phyloP scores from a whole-genome alignment of 2,113 vertebrate genomes.

The Periophthalmus modestus region DNA sequence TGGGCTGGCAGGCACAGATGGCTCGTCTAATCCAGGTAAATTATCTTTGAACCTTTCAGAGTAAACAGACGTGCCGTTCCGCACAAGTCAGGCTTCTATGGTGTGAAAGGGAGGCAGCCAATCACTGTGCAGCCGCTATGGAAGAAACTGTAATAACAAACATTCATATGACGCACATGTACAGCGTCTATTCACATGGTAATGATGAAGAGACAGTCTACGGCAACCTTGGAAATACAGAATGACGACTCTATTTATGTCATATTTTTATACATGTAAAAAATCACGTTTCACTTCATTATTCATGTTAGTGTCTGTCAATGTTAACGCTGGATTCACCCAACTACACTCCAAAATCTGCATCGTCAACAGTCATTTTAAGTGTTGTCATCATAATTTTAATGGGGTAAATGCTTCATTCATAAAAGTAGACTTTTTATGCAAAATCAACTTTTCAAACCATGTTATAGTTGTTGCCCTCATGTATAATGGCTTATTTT shows the following conservation, averaged over 20 bases:
- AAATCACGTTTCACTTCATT: not conserved
- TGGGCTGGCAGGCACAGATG: constrained; percentile 75
- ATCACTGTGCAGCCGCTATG: constrained; percentile 13
- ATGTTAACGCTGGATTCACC: not conserved
- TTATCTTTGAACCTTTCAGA: constrained; percentile 76
- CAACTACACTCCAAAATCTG: too few relatives aligned
- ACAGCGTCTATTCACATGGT: constrained; percentile 25
- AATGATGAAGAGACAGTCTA: not conserved
- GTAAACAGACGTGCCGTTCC: constrained; percentile 74
- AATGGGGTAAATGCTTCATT: not conserved
- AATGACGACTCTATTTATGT: not conserved
- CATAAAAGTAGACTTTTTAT: not conserved
- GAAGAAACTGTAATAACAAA: constrained; percentile 29
- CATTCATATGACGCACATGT: constrained; percentile 16
- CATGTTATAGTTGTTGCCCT: too few relatives aligned
- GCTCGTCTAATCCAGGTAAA: constrained; percentile 79
- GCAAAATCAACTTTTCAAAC: too few relatives aligned
- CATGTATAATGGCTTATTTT: too few relatives aligned
- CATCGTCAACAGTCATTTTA: not conserved
- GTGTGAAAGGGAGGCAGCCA: constrained; percentile 36
- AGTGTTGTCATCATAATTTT: not conserved
- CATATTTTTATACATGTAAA: not conserved
- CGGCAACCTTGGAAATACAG: not conserved
- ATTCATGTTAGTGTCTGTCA: not conserved
- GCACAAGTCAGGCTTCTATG: constrained; percentile 48